phyloP scores from a whole-genome alignment of 2,113 vertebrate species.

The Cyprinodon variegatus region DNA sequence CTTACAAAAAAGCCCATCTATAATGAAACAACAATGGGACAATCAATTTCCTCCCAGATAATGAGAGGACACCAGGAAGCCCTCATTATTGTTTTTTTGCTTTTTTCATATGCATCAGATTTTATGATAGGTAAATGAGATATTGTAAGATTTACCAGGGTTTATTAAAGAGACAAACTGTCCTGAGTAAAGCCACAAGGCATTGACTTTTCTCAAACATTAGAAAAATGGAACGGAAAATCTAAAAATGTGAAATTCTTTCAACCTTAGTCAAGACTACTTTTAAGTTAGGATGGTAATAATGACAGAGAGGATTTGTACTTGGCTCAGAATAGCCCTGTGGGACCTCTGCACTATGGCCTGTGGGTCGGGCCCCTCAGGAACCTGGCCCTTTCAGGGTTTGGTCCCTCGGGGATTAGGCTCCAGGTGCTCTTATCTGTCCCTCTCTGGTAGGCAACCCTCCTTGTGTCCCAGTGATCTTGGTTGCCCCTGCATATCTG shows the following conservation, averaged over 20 bases:
- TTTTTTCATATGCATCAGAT: constrained; percentile 8
- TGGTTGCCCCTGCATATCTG: no score
- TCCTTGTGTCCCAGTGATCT: no score
- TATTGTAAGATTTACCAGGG: background rate
- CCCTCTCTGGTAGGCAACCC: no score
- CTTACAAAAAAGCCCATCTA: background rate
- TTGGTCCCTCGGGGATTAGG: no score
- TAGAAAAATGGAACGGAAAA: background rate
- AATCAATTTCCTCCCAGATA: constrained; percentile 13
- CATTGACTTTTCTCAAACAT: background rate
- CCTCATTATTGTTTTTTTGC: constrained; percentile 39
- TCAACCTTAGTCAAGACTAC: background rate
- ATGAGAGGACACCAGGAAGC: constrained; percentile 26
- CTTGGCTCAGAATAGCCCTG: background rate
- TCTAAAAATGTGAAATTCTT: constrained; percentile 4
- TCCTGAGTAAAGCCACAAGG: background rate
- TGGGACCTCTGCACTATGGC: no score
- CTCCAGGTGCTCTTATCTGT: no score
- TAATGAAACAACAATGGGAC: background rate
- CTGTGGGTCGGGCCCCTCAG: no score
- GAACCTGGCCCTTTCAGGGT: no score
- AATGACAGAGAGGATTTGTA: background rate
- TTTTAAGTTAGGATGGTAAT: background rate
- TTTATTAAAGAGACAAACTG: background rate
- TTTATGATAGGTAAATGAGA: constrained; percentile 21